Evolutionary conservation across 2,797 vertebrate genomes (phyloP).

Genomic region (Hydrophis major): DNA sequence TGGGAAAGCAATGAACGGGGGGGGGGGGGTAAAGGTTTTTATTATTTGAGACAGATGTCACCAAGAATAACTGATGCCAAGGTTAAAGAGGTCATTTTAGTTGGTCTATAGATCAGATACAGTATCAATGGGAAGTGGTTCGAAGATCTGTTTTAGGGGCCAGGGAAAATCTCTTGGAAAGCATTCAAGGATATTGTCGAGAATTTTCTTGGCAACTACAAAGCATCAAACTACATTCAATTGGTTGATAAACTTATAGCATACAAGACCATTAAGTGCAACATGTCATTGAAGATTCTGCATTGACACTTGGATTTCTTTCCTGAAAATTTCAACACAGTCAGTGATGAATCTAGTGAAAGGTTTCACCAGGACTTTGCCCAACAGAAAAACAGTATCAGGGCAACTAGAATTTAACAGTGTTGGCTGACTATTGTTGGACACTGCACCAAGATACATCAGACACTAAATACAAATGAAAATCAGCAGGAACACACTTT

Average conservation of each 20-base stretch:
- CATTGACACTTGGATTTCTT: not conserved
- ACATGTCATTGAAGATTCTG: not conserved
- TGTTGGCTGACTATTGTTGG: not conserved
- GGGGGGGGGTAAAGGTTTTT: not conserved
- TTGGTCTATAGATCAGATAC: not conserved
- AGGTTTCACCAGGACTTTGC: not conserved
- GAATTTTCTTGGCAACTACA: not conserved
- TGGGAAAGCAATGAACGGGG: not conserved
- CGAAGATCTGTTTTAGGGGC: not conserved
- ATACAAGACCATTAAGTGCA: not conserved
- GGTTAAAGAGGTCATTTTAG: not conserved
- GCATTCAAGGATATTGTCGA: not conserved
- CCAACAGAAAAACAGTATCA: not conserved
- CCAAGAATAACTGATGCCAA: not conserved
- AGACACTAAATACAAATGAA: not conserved
- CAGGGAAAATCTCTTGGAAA: not conserved
- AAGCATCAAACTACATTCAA: not conserved
- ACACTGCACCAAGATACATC: not conserved
- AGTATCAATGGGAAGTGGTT: not conserved
- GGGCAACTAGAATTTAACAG: not conserved
- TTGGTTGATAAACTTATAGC: not conserved
- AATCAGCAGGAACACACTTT: not conserved
- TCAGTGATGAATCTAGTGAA: not conserved
- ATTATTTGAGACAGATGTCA: not conserved
- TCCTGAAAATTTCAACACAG: not conserved